These are phyloP conservation scores for Coreius guichenoti DNA, from an alignment of 2,797 vertebrate genomes.

Conservation along the genomic window DNA sequence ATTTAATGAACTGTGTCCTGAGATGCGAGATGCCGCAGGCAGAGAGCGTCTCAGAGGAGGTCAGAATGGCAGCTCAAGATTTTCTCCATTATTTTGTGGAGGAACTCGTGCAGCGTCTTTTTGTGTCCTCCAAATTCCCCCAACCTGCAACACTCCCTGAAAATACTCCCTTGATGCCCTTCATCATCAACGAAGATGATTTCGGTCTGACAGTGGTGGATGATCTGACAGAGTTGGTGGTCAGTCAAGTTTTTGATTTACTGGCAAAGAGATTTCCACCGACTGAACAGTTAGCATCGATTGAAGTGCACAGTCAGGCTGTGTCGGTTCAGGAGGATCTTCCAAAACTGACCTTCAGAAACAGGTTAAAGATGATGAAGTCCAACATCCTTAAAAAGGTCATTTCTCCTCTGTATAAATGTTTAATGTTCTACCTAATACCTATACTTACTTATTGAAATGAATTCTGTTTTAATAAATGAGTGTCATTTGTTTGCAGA, in stretches of 20 bases:
- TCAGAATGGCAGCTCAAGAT: too few relatives aligned
- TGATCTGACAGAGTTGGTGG: constrained; percentile 10
- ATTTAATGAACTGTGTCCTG: too few relatives aligned
- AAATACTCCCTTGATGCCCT: constrained; percentile 4
- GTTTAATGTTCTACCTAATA: background rate
- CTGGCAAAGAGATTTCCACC: background rate
- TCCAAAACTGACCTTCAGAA: background rate
- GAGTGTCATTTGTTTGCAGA: too few relatives aligned
- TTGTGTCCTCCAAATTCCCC: background rate
- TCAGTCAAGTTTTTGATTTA: constrained; percentile 4
- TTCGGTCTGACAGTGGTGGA: background rate
- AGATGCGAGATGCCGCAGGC: too few relatives aligned
- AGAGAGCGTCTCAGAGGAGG: too few relatives aligned
- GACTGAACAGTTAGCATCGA: background rate
- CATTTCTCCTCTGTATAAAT: background rate
- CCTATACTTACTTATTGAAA: too few relatives aligned
- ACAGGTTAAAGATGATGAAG: background rate
- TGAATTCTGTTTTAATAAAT: too few relatives aligned
- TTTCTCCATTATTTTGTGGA: too few relatives aligned
- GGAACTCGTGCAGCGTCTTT: too few relatives aligned
- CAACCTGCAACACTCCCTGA: background rate
- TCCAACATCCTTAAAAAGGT: background rate
- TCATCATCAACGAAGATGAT: constrained; percentile 1
- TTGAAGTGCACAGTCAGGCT: background rate
- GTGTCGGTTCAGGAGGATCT: background rate